These are phyloP conservation scores for Rhincodon typus DNA, from an alignment of 2,797 vertebrate genomes.

Conservation along the genomic window DNA sequence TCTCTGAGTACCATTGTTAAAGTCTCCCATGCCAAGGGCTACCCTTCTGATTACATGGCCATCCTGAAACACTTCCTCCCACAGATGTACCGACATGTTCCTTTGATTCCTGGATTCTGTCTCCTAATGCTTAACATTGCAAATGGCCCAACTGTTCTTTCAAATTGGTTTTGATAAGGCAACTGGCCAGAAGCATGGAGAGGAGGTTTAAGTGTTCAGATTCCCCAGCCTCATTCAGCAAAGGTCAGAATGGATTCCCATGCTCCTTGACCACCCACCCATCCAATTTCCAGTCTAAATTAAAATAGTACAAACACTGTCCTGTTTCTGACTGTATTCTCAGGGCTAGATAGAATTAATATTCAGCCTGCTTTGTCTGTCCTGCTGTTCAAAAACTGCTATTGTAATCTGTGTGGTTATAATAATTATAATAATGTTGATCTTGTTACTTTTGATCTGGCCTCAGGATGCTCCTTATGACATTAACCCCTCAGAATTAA, in stretches of 20 bases:
- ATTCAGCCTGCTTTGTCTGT: no score
- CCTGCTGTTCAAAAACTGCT: no score
- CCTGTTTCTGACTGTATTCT: neutral
- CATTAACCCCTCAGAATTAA: no score
- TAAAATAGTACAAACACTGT: neutral
- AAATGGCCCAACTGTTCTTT: neutral
- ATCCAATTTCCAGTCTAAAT: neutral
- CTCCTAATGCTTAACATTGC: neutral
- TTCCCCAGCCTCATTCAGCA: neutral
- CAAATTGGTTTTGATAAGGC: neutral
- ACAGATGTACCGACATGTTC: neutral
- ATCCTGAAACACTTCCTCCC: no score
- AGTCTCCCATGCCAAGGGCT: neutral
- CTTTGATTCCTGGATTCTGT: no score
- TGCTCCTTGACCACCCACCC: neutral
- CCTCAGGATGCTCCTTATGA: no score
- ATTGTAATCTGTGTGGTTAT: no score
- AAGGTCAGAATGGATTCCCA: neutral
- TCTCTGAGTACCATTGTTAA: neutral
- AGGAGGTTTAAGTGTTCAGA: neutral
- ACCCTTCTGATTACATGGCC: neutral
- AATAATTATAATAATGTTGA: no score
- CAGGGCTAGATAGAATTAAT: no score
- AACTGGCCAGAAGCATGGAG: neutral
- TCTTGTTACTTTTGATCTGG: no score